phyloP scores from a whole-genome alignment of 2,888 invertebrate species.

The Eupelmus urozonus region DNA sequence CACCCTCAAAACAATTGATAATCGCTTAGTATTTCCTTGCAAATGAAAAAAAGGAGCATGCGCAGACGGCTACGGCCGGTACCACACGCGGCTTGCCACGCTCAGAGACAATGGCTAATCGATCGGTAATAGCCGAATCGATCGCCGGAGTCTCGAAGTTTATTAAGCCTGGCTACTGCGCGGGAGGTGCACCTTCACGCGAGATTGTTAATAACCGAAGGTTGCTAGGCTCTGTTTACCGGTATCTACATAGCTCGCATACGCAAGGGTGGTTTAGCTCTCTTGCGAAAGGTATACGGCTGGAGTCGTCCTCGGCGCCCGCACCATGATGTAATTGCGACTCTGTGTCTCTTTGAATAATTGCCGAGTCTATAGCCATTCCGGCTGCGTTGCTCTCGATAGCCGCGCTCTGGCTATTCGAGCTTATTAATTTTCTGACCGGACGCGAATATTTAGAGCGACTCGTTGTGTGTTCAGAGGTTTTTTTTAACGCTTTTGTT shows the following conservation, averaged over 20 bases:
- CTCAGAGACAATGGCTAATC: constrained; percentile 28
- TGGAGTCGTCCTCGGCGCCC: constrained; percentile 35
- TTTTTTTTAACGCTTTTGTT: no score
- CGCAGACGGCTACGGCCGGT: neutral
- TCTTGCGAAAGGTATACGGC: neutral
- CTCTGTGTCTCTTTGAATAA: constrained; percentile 36
- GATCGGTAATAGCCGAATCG: constrained; percentile 35
- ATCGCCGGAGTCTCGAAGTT: constrained; percentile 17
- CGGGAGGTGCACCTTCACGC: neutral
- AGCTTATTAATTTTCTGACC: neutral
- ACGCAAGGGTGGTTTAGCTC: neutral
- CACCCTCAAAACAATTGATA: no score
- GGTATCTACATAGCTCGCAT: neutral
- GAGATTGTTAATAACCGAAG: constrained; percentile 45
- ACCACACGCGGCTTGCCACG: neutral
- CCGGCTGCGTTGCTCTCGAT: neutral
- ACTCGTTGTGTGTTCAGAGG: no score
- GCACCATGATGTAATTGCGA: constrained; percentile 15
- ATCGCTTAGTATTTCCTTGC: no score
- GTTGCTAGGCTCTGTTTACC: constrained; percentile 30
- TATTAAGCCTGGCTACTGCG: constrained; percentile 16
- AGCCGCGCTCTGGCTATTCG: no score
- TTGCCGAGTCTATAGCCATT: constrained; percentile 35
- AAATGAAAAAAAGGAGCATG: neutral
- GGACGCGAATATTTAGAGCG: no score